These are phyloP conservation scores for Dromaius novaehollandiae DNA, from an alignment of 2,113 vertebrate genomes.

Conservation along the genomic window DNA sequence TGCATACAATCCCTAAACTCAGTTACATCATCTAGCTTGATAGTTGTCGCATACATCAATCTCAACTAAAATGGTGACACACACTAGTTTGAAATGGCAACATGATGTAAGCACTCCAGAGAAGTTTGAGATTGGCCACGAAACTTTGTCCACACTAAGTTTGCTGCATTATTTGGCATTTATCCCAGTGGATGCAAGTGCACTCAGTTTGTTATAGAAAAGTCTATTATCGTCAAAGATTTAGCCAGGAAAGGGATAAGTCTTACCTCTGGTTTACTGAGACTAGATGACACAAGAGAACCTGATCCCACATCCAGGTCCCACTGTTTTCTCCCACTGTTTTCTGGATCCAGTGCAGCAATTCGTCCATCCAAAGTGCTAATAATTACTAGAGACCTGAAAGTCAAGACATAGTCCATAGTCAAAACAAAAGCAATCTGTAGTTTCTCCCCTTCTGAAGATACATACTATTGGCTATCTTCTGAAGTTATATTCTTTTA, in stretches of 20 bases:
- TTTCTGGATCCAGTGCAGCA: slow-evolving; percentile 93
- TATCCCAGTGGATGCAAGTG: background rate
- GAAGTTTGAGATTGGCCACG: background rate
- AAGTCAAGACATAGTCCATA: background rate
- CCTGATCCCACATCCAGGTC: slow-evolving; percentile 96
- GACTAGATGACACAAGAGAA: slow-evolving; percentile 93
- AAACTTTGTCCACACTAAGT: background rate
- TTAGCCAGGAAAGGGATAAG: background rate
- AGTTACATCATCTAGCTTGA: slow-evolving; percentile 43
- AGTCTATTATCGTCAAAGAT: background rate
- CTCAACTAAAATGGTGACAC: slow-evolving; percentile 21
- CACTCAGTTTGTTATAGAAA: background rate
- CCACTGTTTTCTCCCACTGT: slow-evolving; percentile 94
- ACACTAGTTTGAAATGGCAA: slow-evolving; percentile 16
- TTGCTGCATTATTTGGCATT: background rate
- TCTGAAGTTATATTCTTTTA: background rate
- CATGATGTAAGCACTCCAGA: slow-evolving; percentile 1
- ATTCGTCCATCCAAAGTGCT: slow-evolving; percentile 96
- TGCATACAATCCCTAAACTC: slow-evolving; percentile 6
- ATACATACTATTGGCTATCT: background rate
- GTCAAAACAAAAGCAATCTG: background rate
- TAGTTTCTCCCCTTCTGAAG: background rate
- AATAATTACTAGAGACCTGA: slow-evolving; percentile 93
- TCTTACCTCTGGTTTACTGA: slow-evolving; percentile 96
- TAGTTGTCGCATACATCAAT: background rate